Evolutionary conservation across 2,113 vertebrate species (phyloP).

Genomic region (Gobius niger): DNA sequence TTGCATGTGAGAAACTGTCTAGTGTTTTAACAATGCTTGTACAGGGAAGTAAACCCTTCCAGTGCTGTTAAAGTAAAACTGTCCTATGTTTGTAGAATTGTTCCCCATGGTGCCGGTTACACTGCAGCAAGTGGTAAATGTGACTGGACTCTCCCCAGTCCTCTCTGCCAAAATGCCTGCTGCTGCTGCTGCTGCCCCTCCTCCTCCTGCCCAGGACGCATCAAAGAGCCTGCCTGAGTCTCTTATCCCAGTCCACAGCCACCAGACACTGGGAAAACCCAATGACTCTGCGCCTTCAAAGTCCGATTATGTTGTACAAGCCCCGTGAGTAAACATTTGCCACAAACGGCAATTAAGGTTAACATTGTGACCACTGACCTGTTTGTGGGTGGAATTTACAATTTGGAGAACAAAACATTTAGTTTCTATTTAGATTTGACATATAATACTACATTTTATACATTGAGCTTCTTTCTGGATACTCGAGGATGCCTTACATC

Average conservation of each 20-base stretch:
- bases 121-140: constrained; percentile 28
- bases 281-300: background rate
- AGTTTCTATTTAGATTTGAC: too few relatives aligned
- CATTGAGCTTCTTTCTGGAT: too few relatives aligned
- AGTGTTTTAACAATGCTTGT: too few relatives aligned
- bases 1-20: too few relatives aligned
- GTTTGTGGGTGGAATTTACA: background rate
- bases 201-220: constrained; percentile 7
- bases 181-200: background rate
- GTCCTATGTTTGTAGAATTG: constrained; percentile 18
- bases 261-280: constrained; percentile 12
- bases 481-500: too few relatives aligned
- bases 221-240: constrained; percentile 14
- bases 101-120: background rate
- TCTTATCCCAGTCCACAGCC: constrained; percentile 28
- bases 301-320: background rate
- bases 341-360: background rate
- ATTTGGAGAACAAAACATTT: too few relatives aligned
- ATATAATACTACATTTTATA: too few relatives aligned
- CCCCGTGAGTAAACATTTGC: constrained; percentile 50
- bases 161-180: constrained; percentile 39
- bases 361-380: background rate
- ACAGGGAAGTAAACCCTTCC: background rate
- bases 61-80: background rate
- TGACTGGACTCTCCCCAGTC: constrained; percentile 42